These are phyloP conservation scores for human DNA, from an alignment of 2,113 vertebrate species.

Conservation along the genomic window DNA sequence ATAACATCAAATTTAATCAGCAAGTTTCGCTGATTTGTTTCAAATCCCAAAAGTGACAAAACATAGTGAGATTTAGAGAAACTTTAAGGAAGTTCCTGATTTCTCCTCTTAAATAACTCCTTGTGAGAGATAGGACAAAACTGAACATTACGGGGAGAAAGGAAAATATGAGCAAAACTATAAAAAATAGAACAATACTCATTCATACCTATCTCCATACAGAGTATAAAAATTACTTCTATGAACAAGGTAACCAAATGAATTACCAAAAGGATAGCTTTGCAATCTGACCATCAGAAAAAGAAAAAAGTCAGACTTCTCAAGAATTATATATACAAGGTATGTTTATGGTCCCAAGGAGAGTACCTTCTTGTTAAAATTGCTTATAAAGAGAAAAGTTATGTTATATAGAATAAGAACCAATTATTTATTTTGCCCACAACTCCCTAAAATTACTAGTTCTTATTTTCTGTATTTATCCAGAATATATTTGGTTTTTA, in stretches of 20 bases:
- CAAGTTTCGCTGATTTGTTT: background rate
- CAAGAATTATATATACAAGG: background rate
- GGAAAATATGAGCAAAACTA: background rate
- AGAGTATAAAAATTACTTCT: background rate
- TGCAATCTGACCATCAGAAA: background rate
- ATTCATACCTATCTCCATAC: background rate
- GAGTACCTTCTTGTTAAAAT: slow-evolving; percentile 4
- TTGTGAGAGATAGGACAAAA: background rate
- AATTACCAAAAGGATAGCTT: background rate
- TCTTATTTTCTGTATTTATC: background rate
- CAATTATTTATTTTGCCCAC: background rate
- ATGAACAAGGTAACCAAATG: background rate
- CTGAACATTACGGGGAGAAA: background rate
- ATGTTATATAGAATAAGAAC: slow-evolving; percentile 37
- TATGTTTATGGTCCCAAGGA: slow-evolving; percentile 9
- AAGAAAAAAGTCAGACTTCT: slow-evolving; percentile 43
- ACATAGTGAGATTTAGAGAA: background rate
- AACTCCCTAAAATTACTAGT: background rate
- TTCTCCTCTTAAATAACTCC: background rate
- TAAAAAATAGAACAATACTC: background rate
- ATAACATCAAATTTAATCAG: background rate
- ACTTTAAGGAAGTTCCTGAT: background rate
- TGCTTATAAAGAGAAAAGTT: slow-evolving; percentile 26
- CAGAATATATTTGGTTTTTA: background rate
- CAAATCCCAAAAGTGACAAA: background rate